Base-by-base conservation (phyloP, 2,888 invertebrate species). In the Phoronis australis region DNA sequence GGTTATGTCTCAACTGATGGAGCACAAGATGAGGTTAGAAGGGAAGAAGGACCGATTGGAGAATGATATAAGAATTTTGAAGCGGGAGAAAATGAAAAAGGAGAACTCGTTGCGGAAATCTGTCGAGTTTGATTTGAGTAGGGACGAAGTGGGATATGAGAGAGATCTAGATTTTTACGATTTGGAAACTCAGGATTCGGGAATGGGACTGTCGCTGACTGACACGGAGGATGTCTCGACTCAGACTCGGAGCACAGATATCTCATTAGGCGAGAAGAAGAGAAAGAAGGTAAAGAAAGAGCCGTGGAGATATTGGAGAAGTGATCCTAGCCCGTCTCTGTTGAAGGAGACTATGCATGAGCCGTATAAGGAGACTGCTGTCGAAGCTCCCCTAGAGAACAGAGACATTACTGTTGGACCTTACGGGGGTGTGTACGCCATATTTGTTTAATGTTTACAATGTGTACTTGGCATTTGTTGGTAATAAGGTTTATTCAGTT, bases 241-340 rank as follows among this genome's bases (percentile, higher is more conserved):
- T 12, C 31, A 31, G 15, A 31, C 31, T 15, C 31, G 31, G 9
- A 38, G 48, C 15, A 12, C 45, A 4, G 41, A 45, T 23, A 15
- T 23, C 3, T 18, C 40, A 18, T 31, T 31, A 12, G 31, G 31
- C 9, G 15, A 9, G 15, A 31, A 15, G 31, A 31, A 31, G 15
- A 47, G 47, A 5, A 37, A 40, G 1, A 50, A 52, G 1, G 24
- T 50, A 3, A 45, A 45, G 15, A 42, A 37, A 5, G 48, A 57
- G 37, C 67, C 67, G 21, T 70, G 69, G 69, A 62, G 62, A 61
- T 73, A 73, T 54, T 75, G 73, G 73, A 48, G 58, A 21, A 64
- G 50, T 27, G 66, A 71, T 20, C 59, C 65, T 1, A 57, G 57
- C 26, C 71, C 71, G 2, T 46, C 55, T 4, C 46, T 65, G 45